Conservation (phyloP, 2,888 invertebrate genomes). For the Pyrochroa serraticornis region DNA sequence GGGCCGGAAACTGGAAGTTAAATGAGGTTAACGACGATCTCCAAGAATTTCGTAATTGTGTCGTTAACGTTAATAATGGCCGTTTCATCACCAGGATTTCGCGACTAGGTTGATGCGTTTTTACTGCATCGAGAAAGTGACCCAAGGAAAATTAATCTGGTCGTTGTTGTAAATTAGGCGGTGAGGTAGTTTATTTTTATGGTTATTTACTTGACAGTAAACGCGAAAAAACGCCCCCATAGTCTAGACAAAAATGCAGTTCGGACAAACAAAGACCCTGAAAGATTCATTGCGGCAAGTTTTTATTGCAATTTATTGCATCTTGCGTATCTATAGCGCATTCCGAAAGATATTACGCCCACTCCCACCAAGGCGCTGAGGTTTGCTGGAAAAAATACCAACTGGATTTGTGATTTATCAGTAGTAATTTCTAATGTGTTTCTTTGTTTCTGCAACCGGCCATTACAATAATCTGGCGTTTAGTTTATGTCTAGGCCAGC, state of each 20-base stretch:
- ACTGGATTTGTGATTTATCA: slow-evolving; percentile 29
- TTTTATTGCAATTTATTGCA: slow-evolving; percentile 49
- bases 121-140: no score
- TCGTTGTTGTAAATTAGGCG: slow-evolving; percentile 20
- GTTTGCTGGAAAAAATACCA: slow-evolving; percentile 23
- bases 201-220: slow-evolving; percentile 36
- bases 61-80: slow-evolving; percentile 1
- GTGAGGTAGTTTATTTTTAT: slow-evolving; percentile 23
- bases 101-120: no score
- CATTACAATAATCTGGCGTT: slow-evolving; percentile 10
- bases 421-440: slow-evolving; percentile 23
- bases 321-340: slow-evolving; percentile 43
- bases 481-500: no score
- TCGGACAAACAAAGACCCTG: slow-evolving; percentile 39
- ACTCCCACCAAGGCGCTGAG: slow-evolving; percentile 27
- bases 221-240: slow-evolving; percentile 36
- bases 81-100: no score
- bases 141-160: background rate
- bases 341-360: slow-evolving; percentile 44
- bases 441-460: slow-evolving; percentile 18
- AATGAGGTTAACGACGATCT: background rate
- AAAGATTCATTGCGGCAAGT: slow-evolving; percentile 48
- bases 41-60: background rate
- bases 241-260: slow-evolving; percentile 43
- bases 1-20: background rate